Evolutionary conservation across 2,797 vertebrate genomes (phyloP), one percentile per base, ranked within the genome.

Genomic region (Cossypha caffra): DNA sequence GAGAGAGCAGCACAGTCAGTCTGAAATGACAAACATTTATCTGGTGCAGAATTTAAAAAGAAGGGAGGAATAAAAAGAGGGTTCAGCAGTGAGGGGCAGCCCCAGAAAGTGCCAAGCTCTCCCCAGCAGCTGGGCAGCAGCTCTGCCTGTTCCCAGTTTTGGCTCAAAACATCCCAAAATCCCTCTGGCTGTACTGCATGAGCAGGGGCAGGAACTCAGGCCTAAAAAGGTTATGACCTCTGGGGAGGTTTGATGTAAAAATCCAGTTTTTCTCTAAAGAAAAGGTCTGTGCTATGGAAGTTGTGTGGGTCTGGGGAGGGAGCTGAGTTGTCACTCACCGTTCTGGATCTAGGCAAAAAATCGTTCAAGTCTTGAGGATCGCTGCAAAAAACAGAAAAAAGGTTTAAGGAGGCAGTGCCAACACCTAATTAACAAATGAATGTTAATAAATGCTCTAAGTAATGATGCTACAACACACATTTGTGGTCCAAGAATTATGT

Each of bases 181-280:
- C 31, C 9, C 21, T 18, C 35, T 77, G 73, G 35, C 4, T 11
- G 40, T 28, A 8, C 55, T 0, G 0, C 64, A 16, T 31, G 25
- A 52, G 20, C 20, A 25, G 33, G 4, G 1, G 25, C 10, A 74
- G 33, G 25, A 67, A 8, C 29, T 35, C 38, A 33, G 23, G 31
- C 40, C 20, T 17, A 16, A 54, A 47, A 12, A 26, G 3, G 24
- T 31, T 2, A 0, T 48, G 33, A 48, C 8, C 5, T 54, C 13
- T 58, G 31, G 13, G 29, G 37, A 40, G 12, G 47, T 35, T 48
- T 61, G 26, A 42, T 54, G 26, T 7, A 37, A n/a, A 67, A 74
- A 28, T 17, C 13, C 61, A 48, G 7, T 7, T 74, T 48, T 54
- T 54, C 29, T 67, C 38, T 24, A 14, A 40, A 67, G 20, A 40